Conservation (phyloP, 2,888 invertebrate species). For the Unio delphinus region DNA sequence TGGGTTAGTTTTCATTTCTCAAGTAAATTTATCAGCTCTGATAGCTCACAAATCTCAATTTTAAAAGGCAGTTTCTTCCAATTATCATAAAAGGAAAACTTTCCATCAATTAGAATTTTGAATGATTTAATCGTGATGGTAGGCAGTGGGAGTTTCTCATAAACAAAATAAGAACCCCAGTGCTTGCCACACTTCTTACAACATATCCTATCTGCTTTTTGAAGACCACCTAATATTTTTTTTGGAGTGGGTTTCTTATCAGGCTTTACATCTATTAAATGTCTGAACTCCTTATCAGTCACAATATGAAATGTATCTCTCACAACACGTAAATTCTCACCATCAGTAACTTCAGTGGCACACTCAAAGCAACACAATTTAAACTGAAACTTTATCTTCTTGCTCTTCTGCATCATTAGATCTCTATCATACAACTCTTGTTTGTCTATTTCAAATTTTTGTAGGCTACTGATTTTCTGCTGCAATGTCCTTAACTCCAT, state of each 20-base stretch:
- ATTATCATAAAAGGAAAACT: slow-evolving; percentile 8
- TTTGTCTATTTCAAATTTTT: neutral
- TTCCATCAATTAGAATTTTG: slow-evolving; percentile 8
- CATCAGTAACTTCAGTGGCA: slow-evolving; percentile 10
- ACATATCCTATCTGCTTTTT: slow-evolving; percentile 23
- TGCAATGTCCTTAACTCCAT: too few relatives aligned
- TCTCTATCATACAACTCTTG: slow-evolving; percentile 10
- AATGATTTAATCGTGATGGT: slow-evolving; percentile 19
- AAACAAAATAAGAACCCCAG: slow-evolving; percentile 23
- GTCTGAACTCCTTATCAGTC: slow-evolving; percentile 16
- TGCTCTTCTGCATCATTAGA: slow-evolving; percentile 6
- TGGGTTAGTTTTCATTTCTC: too few relatives aligned
- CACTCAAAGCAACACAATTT: slow-evolving; percentile 21
- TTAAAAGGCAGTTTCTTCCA: slow-evolving; percentile 21
- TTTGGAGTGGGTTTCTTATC: slow-evolving; percentile 14
- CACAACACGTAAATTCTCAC: slow-evolving; percentile 15
- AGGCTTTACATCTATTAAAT: slow-evolving; percentile 14
- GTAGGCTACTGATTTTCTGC: too few relatives aligned
- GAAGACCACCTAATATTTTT: slow-evolving; percentile 19
- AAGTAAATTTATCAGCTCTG: too few relatives aligned
- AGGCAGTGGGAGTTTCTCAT: slow-evolving; percentile 11
- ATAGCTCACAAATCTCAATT: too few relatives aligned
- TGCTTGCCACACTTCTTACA: slow-evolving; percentile 27
- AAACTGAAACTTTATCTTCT: slow-evolving; percentile 12
- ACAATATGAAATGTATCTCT: slow-evolving; percentile 14